Conservation (phyloP, 2,888 invertebrate species). For the Drosophila setosimentum region DNA sequence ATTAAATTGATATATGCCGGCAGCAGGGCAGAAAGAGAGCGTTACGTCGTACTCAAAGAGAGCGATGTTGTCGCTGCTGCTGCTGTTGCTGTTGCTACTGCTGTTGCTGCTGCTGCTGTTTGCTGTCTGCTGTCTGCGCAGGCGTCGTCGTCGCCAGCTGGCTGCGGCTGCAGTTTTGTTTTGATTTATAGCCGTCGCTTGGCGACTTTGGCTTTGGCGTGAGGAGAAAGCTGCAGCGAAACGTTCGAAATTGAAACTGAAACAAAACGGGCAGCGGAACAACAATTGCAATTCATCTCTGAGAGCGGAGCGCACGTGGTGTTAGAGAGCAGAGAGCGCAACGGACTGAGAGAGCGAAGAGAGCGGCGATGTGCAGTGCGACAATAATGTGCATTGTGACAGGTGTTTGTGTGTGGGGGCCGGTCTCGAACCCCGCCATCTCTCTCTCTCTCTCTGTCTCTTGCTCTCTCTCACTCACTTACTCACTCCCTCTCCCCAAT, state of each 20-base stretch:
- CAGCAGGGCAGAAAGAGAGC: constrained; percentile 58
- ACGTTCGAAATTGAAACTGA: constrained; percentile 53
- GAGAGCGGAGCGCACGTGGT: constrained; percentile 44
- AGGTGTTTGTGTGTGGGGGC: constrained; percentile 79
- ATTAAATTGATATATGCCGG: constrained; percentile 81
- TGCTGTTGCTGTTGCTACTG: constrained; percentile 27
- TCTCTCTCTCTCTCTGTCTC: constrained; percentile 11
- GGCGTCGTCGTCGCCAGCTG: constrained; percentile 55
- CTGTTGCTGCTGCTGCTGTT: constrained; percentile 31
- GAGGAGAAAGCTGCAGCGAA: constrained; percentile 57
- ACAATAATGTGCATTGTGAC: constrained; percentile 64
- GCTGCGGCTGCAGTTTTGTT: constrained; percentile 70
- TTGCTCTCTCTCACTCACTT: constrained; percentile 9
- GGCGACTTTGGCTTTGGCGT: constrained; percentile 25
- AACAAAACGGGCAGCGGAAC: constrained; percentile 50
- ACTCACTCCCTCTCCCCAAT: constrained; percentile 3
- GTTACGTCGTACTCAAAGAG: constrained; percentile 46
- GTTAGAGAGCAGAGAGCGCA: constrained; percentile 22
- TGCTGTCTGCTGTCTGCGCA: constrained; percentile 39
- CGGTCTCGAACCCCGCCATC: constrained; percentile 55
- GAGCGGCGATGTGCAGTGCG: constrained; percentile 33
- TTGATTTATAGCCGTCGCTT: constrained; percentile 68
- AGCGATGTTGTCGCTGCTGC: constrained; percentile 24
- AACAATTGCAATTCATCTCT: constrained; percentile 48
- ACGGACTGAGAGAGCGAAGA: constrained; percentile 22